Base-by-base conservation (phyloP, 2,113 vertebrate species). In the Leptodactylus fuscus region DNA sequence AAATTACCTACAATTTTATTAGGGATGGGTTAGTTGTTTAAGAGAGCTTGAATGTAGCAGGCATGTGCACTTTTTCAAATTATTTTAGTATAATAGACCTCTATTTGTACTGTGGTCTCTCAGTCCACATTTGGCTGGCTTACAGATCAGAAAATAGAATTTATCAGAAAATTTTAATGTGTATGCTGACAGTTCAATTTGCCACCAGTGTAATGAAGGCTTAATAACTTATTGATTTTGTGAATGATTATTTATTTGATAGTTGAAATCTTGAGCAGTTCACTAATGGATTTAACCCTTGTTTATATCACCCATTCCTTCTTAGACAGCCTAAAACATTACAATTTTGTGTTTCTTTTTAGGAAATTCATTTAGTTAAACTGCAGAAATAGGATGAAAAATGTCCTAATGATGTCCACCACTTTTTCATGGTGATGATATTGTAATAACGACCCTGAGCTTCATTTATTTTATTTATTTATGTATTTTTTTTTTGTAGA, bases 161-260 rank as follows among this genome's bases (percentile, higher is more conserved):
- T 41, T 79, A 41, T 53, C n/a, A 53, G 13, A 77, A 58, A 58
- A n/a, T 38, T 60, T 60, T 44, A 20, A 67, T 48, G 41, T 41
- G 4, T 41, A 62, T 44, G 34, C 53, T 60, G 53, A 80, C 77
- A 80, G 53, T 27, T 62, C 77, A 80, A 44, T 80, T 36, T n/a
- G 13, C 53, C n/a, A 41, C 4, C 22, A n/a, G 13, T 41, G n/a
- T 60, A 62, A 62, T 41, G 36, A 62, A 20, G 36, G 22, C 77
- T 60, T 80, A 62, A 80, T 62, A 62, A 36, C 36, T 27, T 80
- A 80, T 80, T 80, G 77, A 80, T 80, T 60, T 80, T 80, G 13
- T 62, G 53, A 79, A 58, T 60, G 22, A 79, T 60, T 60, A 60
- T 79, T 79, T 41, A 15, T 79, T 79, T 55, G 22, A 60, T 41